Conservation (phyloP, 2,888 invertebrate genomes). For the Nemotelus nigrinus region DNA sequence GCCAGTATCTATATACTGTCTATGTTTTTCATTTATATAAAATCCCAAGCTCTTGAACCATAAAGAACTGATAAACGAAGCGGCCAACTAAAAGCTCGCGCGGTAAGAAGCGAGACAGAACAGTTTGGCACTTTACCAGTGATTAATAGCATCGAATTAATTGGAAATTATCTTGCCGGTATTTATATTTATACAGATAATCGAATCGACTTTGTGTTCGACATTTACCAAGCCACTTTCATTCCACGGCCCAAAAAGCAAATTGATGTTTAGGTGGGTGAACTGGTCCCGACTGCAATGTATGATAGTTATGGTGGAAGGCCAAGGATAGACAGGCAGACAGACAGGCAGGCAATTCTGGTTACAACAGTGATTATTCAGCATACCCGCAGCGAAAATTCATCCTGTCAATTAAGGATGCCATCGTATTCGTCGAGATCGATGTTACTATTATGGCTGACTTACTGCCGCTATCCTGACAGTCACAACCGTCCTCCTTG, state of each 20-base stretch:
- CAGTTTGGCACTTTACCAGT: constrained; percentile 49
- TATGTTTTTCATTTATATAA: neutral
- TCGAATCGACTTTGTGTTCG: constrained; percentile 11
- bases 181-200: constrained; percentile 39
- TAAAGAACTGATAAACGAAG: neutral
- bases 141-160: constrained; percentile 49
- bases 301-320: no score
- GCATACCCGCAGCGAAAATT: constrained; percentile 37
- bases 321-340: neutral
- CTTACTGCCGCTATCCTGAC: constrained; percentile 6
- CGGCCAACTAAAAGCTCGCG: neutral
- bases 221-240: neutral
- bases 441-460: constrained; percentile 16
- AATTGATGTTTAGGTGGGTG: neutral
- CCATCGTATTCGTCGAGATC: constrained; percentile 23
- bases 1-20: neutral
- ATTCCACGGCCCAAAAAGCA: neutral
- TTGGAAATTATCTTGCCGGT: constrained; percentile 47
- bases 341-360: neutral
- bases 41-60: neutral
- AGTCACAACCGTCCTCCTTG: neutral
- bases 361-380: constrained; percentile 33
- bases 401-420: constrained; percentile 37
- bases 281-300: no score
- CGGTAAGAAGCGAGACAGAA: neutral